Conservation (phyloP, 2,797 vertebrate genomes). For the Liasis olivaceus region DNA sequence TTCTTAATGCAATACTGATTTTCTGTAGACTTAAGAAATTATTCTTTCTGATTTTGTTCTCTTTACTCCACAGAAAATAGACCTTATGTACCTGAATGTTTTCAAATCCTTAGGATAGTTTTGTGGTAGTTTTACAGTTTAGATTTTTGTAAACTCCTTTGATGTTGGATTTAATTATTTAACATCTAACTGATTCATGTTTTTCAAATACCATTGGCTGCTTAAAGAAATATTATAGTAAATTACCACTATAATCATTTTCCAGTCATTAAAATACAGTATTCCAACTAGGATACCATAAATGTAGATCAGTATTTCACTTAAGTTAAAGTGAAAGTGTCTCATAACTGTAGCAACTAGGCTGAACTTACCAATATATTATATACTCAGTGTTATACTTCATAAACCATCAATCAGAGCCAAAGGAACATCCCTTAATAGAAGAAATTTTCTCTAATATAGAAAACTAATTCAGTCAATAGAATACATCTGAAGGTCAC, state of each 20-base stretch:
- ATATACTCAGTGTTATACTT: neutral
- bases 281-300: neutral
- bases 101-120: neutral
- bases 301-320: conserved; percentile 3
- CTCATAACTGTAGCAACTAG: neutral
- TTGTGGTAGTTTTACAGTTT: neutral
- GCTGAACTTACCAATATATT: neutral
- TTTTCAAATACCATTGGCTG: conserved; percentile 1
- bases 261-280: neutral
- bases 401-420: neutral
- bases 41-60: neutral
- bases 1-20: neutral
- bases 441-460: neutral
- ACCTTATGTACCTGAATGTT: neutral
- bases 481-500: neutral
- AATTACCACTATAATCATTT: conserved; percentile 2
- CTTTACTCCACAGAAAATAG: neutral
- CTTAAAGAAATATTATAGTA: conserved; percentile 14
- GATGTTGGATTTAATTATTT: neutral
- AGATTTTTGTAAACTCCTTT: neutral
- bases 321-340: neutral
- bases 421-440: neutral
- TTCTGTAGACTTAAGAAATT: neutral
- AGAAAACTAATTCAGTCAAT: neutral
- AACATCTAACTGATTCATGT: neutral